Evolutionary conservation across 2,888 invertebrate genomes (phyloP), one percentile per base, ranked within the genome.

Genomic region (Pimpla rufipes): DNA sequence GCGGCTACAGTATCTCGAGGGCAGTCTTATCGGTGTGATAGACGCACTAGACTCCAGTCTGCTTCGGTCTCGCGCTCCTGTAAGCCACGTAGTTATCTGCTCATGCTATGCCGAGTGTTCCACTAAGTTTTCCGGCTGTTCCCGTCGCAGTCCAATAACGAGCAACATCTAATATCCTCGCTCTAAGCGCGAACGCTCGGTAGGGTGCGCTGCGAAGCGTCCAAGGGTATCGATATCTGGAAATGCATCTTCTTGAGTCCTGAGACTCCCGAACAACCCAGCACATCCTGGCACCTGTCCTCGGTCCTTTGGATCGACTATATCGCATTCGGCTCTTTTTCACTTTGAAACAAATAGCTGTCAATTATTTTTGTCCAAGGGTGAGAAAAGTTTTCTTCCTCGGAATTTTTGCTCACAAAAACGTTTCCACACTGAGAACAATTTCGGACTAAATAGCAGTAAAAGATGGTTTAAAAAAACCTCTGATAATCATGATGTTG

Each of bases 141-240:
- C 70, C 74, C 18, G 37, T 45, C 23, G 47, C 50, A 40, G 16
- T 70, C 70, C 79, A 82, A 79, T 82, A 82, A 78, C 82, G 82
- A 82, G 79, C 47, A 75, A 73, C 79, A 82, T 82, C 78, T 67
- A 73, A 77, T 77, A 77, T 73, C 71, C 66, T 74, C 68, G 66
- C 62, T 59, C 68, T 52, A 29, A 71, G 78, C 52, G 40, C 74
- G 81, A 50, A 50, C 68, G 74, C 74, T 74, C 74, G 78, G 68
- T 6, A 23, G 16, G 13, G 10, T 45, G 45, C 45, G 68, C 62
- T 57, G 50, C 62, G 57, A 67, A 29, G 35, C 40, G 47, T 77
- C 52, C 67, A 74, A 82, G 71, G 67, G 62, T 78, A 81, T 82
- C 78, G 82, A 82, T 82, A 81, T 77, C 77, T 50, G 50, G 50